Evolutionary conservation across 2,113 vertebrate species (phyloP), one percentile per base, ranked within the genome.

Genomic region (Columba livia): DNA sequence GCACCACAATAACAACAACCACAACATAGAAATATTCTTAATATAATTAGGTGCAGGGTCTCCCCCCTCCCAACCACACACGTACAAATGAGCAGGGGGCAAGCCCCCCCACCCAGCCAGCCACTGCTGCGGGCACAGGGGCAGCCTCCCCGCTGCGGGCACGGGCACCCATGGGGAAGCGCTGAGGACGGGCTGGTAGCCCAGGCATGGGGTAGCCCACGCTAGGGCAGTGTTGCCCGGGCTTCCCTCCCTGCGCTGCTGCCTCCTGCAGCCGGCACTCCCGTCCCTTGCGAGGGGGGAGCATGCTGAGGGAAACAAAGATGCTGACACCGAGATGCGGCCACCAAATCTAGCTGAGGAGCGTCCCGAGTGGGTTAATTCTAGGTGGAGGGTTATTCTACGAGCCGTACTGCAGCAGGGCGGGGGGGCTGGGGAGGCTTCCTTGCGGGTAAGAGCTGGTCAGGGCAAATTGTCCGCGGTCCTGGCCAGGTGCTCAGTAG

Each of bases 401-500:
- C 58, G 79, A 97, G 96, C 95, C 16, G 74, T 87, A 96, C 87
- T 87, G 96, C 96, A 96, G 97, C 94, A 83, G 94, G 93, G 61
- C 29, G 3, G 90, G 88, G 85, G n/a, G 73, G 70, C 83, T 23
- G 58, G 51, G 38, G 42, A 79, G 57, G 54, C 90, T 94, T 91
- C 91, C 88, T 96, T 93, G 90, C 70, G 0, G 96, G 81, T 69
- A 92, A 96, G 92, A 93, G 81, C 92, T 96, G 96, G 89, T 93
- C 91, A 61, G 38, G 90, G 94, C 74, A 87, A 95, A 93, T 75
- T 47, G 61, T 95, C 94, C 67, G 0, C 21, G 9, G 73, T 95
- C 83, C 90, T 86, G 91, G 79, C 48, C 82, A 15, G 62, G 90
- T 90, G 96, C 93, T 99, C 98, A 99, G 98, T 99, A 99, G 95